Evolutionary conservation across 2,113 vertebrate species (phyloP).

Genomic region (Ceratotherium simum): DNA sequence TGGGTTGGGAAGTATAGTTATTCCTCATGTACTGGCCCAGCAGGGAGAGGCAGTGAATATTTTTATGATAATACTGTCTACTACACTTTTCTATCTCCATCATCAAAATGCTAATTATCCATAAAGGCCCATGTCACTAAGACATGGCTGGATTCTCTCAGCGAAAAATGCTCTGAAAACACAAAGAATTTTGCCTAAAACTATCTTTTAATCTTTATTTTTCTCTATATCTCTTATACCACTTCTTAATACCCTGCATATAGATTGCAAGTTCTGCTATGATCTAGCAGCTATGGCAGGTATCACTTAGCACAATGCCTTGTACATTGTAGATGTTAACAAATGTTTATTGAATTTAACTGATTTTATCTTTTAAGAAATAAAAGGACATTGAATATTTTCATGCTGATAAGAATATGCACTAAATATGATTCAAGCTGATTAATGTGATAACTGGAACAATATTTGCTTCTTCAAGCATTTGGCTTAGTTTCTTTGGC

Average conservation of each 20-base stretch:
- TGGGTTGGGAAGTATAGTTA: background rate
- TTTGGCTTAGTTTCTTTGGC: background rate
- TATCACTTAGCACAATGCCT: background rate
- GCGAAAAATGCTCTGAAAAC: background rate
- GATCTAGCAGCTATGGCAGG: too few relatives aligned
- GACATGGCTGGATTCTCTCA: background rate
- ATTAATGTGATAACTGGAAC: background rate
- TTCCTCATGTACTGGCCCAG: background rate
- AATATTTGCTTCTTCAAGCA: background rate
- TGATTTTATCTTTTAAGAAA: slow-evolving; percentile 1
- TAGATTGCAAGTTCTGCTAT: background rate
- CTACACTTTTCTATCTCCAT: background rate
- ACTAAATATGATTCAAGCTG: slow-evolving; percentile 27
- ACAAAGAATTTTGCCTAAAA: background rate
- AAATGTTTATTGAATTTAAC: background rate
- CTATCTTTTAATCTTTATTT: background rate
- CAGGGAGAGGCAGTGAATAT: background rate
- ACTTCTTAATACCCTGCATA: background rate
- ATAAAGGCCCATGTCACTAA: background rate
- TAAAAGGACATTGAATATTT: background rate
- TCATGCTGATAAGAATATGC: background rate
- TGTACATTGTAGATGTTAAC: background rate
- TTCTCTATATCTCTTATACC: background rate
- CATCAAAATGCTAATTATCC: background rate
- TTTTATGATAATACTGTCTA: background rate